Evolutionary conservation across 2,797 vertebrate species (phyloP).

Genomic region (Lateolabrax maculatus): DNA sequence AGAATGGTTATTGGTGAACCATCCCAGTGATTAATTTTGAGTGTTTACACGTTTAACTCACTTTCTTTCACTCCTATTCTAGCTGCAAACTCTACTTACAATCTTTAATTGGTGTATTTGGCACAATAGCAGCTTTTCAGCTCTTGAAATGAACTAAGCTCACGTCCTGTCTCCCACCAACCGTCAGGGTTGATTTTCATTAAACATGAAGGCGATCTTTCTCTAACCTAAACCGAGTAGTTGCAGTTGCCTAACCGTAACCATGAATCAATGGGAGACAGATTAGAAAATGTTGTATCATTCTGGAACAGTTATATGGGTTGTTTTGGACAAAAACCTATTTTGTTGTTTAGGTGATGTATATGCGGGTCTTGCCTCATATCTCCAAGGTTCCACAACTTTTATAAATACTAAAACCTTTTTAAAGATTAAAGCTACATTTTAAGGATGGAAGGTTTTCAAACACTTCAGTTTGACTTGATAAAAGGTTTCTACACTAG

Average conservation of each 20-base stretch:
- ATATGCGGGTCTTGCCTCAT: background rate
- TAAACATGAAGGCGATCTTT: background rate
- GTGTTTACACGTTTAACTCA: conserved; percentile 34
- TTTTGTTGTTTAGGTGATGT: background rate
- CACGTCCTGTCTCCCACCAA: background rate
- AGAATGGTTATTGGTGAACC: conserved; percentile 42
- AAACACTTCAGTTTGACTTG: background rate
- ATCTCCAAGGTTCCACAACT: too few species aligned
- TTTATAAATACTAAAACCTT: background rate
- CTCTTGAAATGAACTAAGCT: conserved; percentile 12
- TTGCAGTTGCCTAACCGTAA: background rate
- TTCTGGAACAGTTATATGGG: background rate
- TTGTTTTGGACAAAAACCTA: background rate
- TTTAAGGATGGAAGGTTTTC: background rate
- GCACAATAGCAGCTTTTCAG: conserved; percentile 7
- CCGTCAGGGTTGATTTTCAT: conserved; percentile 24
- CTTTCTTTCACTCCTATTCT: background rate
- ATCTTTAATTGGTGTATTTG: conserved; percentile 38
- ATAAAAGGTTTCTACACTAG: background rate
- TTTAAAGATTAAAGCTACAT: background rate
- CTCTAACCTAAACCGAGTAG: background rate
- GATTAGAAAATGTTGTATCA: background rate
- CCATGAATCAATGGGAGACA: background rate
- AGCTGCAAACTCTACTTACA: conserved; percentile 23
- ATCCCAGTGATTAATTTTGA: conserved; percentile 20